These are phyloP conservation scores for Tenrec ecaudatus DNA, from an alignment of 2,113 vertebrate species.

Conservation along the genomic window DNA sequence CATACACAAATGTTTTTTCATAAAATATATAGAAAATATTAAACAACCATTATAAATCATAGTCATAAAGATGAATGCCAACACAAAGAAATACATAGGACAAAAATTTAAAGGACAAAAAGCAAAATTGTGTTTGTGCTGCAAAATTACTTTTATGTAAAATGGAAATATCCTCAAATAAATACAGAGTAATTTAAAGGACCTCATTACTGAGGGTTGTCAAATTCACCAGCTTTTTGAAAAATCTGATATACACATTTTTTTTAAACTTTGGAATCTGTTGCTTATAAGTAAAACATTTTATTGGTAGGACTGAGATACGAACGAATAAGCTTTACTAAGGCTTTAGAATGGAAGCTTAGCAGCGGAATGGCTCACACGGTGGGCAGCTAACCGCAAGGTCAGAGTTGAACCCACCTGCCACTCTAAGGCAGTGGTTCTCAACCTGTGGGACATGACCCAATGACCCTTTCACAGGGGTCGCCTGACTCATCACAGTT, in stretches of 20 bases:
- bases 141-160: conserved; percentile 42
- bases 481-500: too few relatives aligned
- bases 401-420: too few relatives aligned
- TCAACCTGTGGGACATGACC: too few relatives aligned
- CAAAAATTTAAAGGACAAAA: conserved; percentile 39
- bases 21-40: conserved; percentile 51
- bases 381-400: too few relatives aligned
- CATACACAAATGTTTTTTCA: conserved; percentile 15
- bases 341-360: too few relatives aligned
- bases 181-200: conserved; percentile 12
- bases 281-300: conserved; percentile 12
- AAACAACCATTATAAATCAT: conserved; percentile 28
- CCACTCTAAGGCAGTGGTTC: too few relatives aligned
- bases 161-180: conserved; percentile 31
- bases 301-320: neutral
- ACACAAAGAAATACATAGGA: neutral
- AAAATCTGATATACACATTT: conserved; percentile 17
- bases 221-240: conserved; percentile 23
- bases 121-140: conserved; percentile 16
- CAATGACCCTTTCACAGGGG: too few relatives aligned
- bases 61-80: conserved; percentile 11
- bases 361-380: too few relatives aligned
- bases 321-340: neutral
- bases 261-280: conserved; percentile 1
- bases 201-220: neutral